phyloP scores from a whole-genome alignment of 2,888 invertebrate species.

The Xanthia icteritia region DNA sequence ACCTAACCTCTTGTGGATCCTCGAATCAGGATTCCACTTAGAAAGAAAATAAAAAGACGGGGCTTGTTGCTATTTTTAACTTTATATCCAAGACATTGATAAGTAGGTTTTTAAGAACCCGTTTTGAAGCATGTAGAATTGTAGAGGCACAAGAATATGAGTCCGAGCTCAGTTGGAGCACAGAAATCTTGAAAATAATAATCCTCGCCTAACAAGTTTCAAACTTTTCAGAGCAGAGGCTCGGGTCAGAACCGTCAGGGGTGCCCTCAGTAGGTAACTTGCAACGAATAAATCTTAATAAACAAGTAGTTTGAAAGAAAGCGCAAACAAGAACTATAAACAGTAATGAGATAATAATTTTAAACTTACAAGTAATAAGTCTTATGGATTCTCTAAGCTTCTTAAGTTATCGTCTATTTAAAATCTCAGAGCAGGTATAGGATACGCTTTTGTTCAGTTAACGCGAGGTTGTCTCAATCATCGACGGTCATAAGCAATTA shows the following conservation, averaged over 20 bases:
- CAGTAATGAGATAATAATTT: constrained; percentile 20
- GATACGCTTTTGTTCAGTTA: not conserved
- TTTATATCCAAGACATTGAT: constrained; percentile 58
- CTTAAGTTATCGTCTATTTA: not conserved
- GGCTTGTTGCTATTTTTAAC: constrained; percentile 56
- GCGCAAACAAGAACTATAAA: constrained; percentile 18
- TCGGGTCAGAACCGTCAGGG: constrained; percentile 38
- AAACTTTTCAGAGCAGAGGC: constrained; percentile 56
- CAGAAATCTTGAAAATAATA: constrained; percentile 57
- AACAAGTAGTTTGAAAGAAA: constrained; percentile 37
- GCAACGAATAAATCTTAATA: constrained; percentile 44
- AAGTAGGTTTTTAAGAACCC: constrained; percentile 57
- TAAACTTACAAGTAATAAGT: not conserved
- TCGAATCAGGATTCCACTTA: constrained; percentile 51
- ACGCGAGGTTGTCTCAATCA: not conserved
- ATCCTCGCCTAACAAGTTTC: constrained; percentile 61
- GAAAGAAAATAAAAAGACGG: constrained; percentile 57
- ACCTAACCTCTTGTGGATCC: constrained; percentile 53
- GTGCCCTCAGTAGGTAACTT: constrained; percentile 33
- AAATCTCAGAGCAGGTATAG: not conserved
- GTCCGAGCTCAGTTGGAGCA: constrained; percentile 26
- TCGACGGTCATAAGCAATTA: not conserved
- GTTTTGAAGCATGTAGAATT: constrained; percentile 53
- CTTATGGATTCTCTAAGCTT: not conserved
- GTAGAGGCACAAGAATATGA: constrained; percentile 52